phyloP scores from a whole-genome alignment of 2,888 invertebrate genomes.

The Tortrix viridana region DNA sequence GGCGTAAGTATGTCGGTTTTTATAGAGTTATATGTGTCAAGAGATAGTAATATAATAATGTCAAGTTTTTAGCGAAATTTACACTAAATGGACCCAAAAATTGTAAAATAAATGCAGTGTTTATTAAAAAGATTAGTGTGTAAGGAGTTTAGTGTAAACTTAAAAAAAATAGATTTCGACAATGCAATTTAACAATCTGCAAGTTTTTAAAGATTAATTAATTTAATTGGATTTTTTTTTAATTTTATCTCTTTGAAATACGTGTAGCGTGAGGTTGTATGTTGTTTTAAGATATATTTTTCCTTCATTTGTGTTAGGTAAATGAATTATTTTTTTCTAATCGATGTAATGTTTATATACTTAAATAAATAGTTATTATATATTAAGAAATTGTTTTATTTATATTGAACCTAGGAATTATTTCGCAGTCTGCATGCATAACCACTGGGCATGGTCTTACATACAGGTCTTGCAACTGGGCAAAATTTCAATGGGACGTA shows the following conservation, averaged over 20 bases:
- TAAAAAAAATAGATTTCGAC: conserved; percentile 58
- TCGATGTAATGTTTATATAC: conserved; percentile 83
- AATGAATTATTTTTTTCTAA: conserved; percentile 81
- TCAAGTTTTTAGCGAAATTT: conserved; percentile 55
- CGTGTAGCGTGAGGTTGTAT: conserved; percentile 81
- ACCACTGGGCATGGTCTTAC: too few relatives aligned
- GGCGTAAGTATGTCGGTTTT: conserved; percentile 46
- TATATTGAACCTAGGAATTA: conserved; percentile 9
- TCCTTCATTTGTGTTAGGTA: conserved; percentile 73
- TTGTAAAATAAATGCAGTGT: conserved; percentile 67
- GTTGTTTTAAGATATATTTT: conserved; percentile 73
- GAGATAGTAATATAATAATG: conserved; percentile 45
- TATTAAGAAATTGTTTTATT: conserved; percentile 78
- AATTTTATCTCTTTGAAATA: conserved; percentile 59
- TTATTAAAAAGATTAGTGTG: conserved; percentile 61
- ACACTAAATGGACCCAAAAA: conserved; percentile 73
- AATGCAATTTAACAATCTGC: conserved; percentile 52
- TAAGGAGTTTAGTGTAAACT: conserved; percentile 62
- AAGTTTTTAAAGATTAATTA: conserved; percentile 48
- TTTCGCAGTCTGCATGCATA: background rate
- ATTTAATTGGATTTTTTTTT: conserved; percentile 54
- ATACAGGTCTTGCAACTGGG: too few relatives aligned
- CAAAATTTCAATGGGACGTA: too few relatives aligned
- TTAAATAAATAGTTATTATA: conserved; percentile 84
- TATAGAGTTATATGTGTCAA: conserved; percentile 46